Base-by-base conservation (phyloP, 1,140 invertebrate species). In the Zaprionus vittiger region DNA sequence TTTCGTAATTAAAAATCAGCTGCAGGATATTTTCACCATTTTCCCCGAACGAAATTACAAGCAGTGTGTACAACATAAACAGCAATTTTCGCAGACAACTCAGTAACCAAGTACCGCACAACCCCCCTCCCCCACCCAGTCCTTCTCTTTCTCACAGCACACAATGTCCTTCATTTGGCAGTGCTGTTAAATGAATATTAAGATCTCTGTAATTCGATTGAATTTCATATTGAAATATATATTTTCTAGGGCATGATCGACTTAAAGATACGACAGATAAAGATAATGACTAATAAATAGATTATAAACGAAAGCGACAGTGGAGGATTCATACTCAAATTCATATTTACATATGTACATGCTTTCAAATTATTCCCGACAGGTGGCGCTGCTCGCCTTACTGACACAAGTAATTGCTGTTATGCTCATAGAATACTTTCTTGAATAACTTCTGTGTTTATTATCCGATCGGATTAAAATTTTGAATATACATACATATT, bases 1-100 rank as follows among this genome's bases (percentile, higher is more conserved):
- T 86, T 80, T 80, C 83, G 80, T 86, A 87, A 87, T 86, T 86
- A 87, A 87, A 86, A 87, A 87, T 87, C 83, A 86, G 83, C 83
- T 87, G 73, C 83, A 86, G 83, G 83, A 86, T 87, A 87, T 87
- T 87, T 82, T 83, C 75, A 26, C 26, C 70, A 76, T 81, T 79
- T 77, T 79, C 71, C 65, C 28, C 63, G 61, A 69, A 47, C 73
- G 65, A 80, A 77, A 85, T 85, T 85, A 82, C 80, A 80, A 65
- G 73, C 77, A 79, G 55, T 34, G 55, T 77, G 77, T 57, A 63
- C 69, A 74, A 47, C 67, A 71, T 77, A 76, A 73, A 77, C 76
- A 73, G 49, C 65, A 73, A 81, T 84, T 84, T 84, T 81, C 66
- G 62, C 17, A 65, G 22, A 63, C 54, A 67, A 56, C 65, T 41